Conservation (phyloP, 2,797 vertebrate species). For the Cryptoprocta ferox region DNA sequence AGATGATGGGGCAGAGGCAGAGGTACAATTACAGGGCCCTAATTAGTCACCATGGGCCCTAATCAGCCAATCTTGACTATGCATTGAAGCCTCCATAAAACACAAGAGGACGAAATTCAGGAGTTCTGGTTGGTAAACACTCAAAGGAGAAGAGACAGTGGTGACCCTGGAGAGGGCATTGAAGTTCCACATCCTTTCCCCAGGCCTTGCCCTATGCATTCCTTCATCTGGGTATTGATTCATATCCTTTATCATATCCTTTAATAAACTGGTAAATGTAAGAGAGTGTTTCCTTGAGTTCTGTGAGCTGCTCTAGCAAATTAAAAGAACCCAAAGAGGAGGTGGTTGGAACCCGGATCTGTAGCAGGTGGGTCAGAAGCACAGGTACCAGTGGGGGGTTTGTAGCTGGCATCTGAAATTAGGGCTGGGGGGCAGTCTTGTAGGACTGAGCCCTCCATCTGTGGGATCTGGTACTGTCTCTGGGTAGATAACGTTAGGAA, state of each 20-base stretch:
- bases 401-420: neutral
- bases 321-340: neutral
- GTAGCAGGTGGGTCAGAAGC: neutral
- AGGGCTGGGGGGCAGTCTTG: neutral
- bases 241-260: neutral
- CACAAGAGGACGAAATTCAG: neutral
- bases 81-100: neutral
- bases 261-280: neutral
- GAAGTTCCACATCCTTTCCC: neutral
- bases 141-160: neutral
- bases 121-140: neutral
- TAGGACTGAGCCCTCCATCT: neutral
- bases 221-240: neutral
- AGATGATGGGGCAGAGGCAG: neutral
- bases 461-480: neutral
- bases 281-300: neutral
- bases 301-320: neutral
- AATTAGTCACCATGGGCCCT: neutral
- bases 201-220: neutral
- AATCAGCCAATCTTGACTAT: neutral
- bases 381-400: neutral
- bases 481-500: neutral
- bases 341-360: neutral
- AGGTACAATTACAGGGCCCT: fast-evolving
- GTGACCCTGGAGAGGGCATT: neutral